Evolutionary conservation across 1,140 invertebrate species (phyloP).

Genomic region (Lepidurus apus): DNA sequence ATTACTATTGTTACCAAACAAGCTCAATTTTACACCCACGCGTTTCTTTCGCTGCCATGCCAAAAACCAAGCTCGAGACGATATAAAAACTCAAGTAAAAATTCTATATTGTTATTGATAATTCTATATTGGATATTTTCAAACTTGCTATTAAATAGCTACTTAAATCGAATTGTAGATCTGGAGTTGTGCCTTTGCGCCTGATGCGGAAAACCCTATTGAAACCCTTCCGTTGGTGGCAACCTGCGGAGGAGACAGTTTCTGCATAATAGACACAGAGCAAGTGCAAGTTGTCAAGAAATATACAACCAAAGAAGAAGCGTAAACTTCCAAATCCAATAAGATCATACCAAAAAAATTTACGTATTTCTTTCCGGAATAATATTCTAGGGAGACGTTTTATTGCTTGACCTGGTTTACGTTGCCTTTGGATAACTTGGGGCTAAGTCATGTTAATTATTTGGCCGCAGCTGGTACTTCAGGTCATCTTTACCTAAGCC

Average conservation of each 20-base stretch:
- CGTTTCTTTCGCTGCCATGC: slow-evolving; percentile 3
- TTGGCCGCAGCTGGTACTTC: slow-evolving; percentile 47
- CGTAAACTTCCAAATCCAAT: slow-evolving; percentile 35
- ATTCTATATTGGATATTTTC: too few species aligned
- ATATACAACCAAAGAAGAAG: slow-evolving; percentile 44
- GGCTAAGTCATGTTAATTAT: slow-evolving; percentile 41
- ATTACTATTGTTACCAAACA: not conserved
- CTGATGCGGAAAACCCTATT: slow-evolving; percentile 41
- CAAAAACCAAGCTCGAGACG: not conserved
- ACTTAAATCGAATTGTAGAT: slow-evolving; percentile 40
- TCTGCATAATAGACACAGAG: slow-evolving; percentile 50
- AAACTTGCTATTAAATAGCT: too few species aligned
- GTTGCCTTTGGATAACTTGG: slow-evolving; percentile 38
- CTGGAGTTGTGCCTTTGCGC: slow-evolving; percentile 51
- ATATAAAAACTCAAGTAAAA: not conserved
- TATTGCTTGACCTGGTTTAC: slow-evolving; percentile 50
- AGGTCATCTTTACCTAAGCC: slow-evolving; percentile 42
- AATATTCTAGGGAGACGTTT: slow-evolving; percentile 43
- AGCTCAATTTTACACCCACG: not conserved
- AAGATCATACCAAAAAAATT: not conserved
- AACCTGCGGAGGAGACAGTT: slow-evolving; percentile 51
- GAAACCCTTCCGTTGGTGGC: slow-evolving; percentile 46
- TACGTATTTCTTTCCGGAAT: slow-evolving; percentile 29
- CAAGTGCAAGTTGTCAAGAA: slow-evolving; percentile 48
- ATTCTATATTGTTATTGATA: too few species aligned